Evolutionary conservation across 2,888 invertebrate species (phyloP).

Genomic region (Pandemis heparana): DNA sequence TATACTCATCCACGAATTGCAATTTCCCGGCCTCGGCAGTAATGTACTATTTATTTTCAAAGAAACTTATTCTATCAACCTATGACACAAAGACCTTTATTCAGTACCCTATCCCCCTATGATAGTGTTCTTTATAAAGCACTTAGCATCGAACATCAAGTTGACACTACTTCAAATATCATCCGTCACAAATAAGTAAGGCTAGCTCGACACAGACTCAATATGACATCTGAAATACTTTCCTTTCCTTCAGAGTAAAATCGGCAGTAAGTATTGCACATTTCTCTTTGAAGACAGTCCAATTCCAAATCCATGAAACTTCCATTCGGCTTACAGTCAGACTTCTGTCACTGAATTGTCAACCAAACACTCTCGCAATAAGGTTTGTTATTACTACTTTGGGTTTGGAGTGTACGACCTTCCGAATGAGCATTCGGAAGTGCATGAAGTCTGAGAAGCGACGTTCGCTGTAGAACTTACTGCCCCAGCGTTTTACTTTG

Average conservation of each 20-base stretch:
- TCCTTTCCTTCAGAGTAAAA: background rate
- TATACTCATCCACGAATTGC: too few relatives aligned
- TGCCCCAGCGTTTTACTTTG: conserved; percentile 7
- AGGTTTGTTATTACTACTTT: background rate
- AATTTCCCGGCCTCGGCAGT: too few relatives aligned
- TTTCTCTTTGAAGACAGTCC: conserved; percentile 8
- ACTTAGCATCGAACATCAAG: too few relatives aligned
- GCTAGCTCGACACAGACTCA: background rate
- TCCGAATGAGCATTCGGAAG: conserved; percentile 4
- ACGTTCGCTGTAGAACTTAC: background rate
- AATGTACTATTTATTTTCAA: too few relatives aligned
- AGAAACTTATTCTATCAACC: too few relatives aligned
- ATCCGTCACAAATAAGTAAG: background rate
- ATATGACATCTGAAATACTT: background rate
- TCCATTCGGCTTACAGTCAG: background rate
- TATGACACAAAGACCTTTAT: too few relatives aligned
- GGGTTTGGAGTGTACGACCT: background rate
- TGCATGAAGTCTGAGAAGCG: background rate
- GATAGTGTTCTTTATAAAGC: too few relatives aligned
- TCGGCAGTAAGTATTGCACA: background rate
- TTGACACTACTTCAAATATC: background rate
- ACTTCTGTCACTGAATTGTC: background rate
- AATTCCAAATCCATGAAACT: background rate
- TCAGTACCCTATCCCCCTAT: too few relatives aligned
- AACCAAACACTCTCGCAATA: background rate